A percentile compares a stretch with the other conserved stretches of the same genome.
These are phyloP conservation scores for Drosophila subquinaria DNA, from an alignment of 2,888 invertebrate genomes.

Conservation along the genomic window DNA sequence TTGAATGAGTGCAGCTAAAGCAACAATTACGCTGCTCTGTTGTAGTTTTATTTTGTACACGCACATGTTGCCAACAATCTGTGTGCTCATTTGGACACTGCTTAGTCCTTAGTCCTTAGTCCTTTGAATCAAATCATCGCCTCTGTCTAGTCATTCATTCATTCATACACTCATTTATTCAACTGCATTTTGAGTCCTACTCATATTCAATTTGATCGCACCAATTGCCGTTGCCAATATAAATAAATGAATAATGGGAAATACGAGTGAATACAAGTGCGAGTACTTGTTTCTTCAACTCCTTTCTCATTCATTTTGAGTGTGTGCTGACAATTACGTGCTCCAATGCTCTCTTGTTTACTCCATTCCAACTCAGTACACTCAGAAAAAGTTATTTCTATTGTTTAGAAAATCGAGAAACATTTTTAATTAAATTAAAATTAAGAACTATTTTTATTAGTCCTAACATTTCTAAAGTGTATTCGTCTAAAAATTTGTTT, in stretches of 20 bases:
- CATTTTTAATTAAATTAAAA: too few species aligned
- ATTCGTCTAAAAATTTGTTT: too few species aligned
- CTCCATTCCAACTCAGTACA: background rate
- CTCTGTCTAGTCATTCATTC: conserved; percentile 2
- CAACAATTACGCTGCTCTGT: background rate
- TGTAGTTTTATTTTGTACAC: conserved; percentile 27
- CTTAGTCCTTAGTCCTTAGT: conserved; percentile 5
- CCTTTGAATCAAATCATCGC: conserved; percentile 5
- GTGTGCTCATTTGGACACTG: conserved; percentile 12
- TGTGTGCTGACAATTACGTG: conserved; percentile 41
- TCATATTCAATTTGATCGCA: conserved; percentile 56
- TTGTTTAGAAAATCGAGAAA: background rate
- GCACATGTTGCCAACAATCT: conserved; percentile 50
- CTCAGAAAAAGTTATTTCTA: background rate
- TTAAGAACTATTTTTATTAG: too few species aligned
- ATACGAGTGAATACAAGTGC: background rate
- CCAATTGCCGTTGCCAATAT: conserved; percentile 56
- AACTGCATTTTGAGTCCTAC: conserved; percentile 21
- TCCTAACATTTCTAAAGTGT: too few species aligned
- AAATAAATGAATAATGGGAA: conserved; percentile 50
- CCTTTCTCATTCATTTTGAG: conserved; percentile 6
- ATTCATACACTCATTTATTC: background rate
- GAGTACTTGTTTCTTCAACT: too few species aligned
- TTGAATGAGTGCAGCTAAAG: conserved; percentile 9
- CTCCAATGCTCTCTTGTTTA: conserved; percentile 23